These are phyloP conservation scores for Erannis defoliaria DNA, from an alignment of 2,888 invertebrate species.

Conservation along the genomic window DNA sequence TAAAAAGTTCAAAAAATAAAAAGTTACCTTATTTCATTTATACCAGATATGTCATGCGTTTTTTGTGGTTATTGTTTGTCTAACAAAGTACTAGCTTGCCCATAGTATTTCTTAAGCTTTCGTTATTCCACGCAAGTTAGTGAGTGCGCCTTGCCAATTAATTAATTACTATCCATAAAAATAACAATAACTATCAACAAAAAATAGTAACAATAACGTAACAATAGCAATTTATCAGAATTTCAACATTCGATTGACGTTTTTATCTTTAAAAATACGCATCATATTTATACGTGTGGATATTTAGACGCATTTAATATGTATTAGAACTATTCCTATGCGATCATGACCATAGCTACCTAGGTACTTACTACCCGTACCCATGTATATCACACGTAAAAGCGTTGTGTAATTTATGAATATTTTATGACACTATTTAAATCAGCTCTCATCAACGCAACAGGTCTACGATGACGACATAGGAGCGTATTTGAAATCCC, in stretches of 20 bases:
- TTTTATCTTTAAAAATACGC: not conserved
- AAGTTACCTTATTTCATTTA: too few relatives aligned
- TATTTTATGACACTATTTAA: not conserved
- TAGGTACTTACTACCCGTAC: not conserved
- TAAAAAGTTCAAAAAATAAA: too few relatives aligned
- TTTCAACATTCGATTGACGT: not conserved
- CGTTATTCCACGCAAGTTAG: too few relatives aligned
- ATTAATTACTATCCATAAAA: too few relatives aligned
- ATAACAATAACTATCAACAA: too few relatives aligned
- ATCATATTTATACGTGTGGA: not conserved
- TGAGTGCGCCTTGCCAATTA: too few relatives aligned
- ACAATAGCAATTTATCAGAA: too few relatives aligned
- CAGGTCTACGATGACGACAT: not conserved
- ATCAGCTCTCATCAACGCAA: not conserved
- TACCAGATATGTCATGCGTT: too few relatives aligned
- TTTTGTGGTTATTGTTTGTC: too few relatives aligned
- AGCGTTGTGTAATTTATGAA: not conserved
- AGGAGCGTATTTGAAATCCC: not conserved
- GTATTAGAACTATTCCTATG: not conserved
- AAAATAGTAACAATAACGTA: too few relatives aligned
- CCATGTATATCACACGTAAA: not conserved
- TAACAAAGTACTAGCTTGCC: too few relatives aligned
- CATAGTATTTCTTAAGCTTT: too few relatives aligned
- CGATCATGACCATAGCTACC: not conserved
- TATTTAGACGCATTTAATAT: not conserved